phyloP scores from a whole-genome alignment of 2,797 vertebrate species.

The Pantherophis alleghaniensis region DNA sequence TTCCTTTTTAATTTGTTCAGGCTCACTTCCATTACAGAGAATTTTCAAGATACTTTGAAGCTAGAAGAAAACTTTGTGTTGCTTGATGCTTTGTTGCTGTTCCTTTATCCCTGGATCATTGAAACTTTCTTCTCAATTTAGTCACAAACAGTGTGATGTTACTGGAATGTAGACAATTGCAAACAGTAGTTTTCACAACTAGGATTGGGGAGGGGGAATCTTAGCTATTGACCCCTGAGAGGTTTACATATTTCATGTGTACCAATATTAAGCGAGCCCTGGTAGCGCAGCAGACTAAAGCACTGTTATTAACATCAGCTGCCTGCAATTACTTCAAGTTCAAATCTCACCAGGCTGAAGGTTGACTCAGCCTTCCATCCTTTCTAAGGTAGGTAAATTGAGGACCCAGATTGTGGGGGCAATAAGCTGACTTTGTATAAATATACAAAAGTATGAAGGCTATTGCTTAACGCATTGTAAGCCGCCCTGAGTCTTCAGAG shows the following conservation, averaged over 20 bases:
- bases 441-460: too few relatives aligned
- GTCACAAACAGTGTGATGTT: not conserved
- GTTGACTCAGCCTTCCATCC: too few relatives aligned
- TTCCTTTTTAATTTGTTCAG: not conserved
- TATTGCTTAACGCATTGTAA: too few relatives aligned
- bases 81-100: not conserved
- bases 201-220: not conserved
- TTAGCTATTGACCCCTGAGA: not conserved
- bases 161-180: not conserved
- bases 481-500: too few relatives aligned
- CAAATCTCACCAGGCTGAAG: too few relatives aligned
- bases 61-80: not conserved
- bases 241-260: not conserved
- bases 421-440: too few relatives aligned
- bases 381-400: too few relatives aligned
- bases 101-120: not conserved
- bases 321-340: too few relatives aligned
- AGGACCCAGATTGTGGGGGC: too few relatives aligned
- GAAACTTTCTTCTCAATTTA: not conserved
- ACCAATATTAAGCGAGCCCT: not conserved
- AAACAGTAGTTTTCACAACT: fast-evolving
- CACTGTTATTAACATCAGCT: too few relatives aligned
- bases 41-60: not conserved
- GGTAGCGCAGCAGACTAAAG: too few relatives aligned
- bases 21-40: not conserved